Base-by-base conservation (phyloP, 2,797 vertebrate genomes). In the Mormyrops boulengeri region DNA sequence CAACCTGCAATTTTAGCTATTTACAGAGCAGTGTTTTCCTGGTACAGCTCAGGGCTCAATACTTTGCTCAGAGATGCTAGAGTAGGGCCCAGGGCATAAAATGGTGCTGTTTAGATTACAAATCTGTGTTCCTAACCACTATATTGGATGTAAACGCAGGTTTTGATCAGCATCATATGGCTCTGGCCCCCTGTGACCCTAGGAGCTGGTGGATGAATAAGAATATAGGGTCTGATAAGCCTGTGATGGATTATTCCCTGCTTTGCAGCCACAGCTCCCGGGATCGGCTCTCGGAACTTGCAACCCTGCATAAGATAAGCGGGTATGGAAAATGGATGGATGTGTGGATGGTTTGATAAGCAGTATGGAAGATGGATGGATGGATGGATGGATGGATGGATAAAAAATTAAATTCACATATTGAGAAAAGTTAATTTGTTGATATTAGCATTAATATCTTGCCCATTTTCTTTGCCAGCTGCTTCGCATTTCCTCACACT, bases 401-500 rank as follows among this genome's bases (percentile, higher is more conserved):
- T 19, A n/a, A 80, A 41, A 47, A 38, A 73, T n/a, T 88, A 0
- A 55, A 22, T 34, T 60, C 3, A 60, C 26, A 12, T 9, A 12
- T 12, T 84, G 26, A 87, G 66, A 80, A 30, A 88, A 73, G 86
- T 88, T 88, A 41, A 88, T 90, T 62, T 88, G 38, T 38, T 34
- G 34, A 60, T 50, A 89, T 47, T 22, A 11, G 22, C 47, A 53
- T 77, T 73, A 69, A 85, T 55, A 60, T 80, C 7, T 87, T 77
- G 30, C 30, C 38, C 50, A 80, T 34, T 77, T 47, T 26, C 34
- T 88, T 22, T 87, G n/a, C 6, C 41, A 80, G 50, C 19, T 88
- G 88, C 91, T 62, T 55, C 85, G 5, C 14, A 77, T 91, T 90
- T 90, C 34, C 50, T 91, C 30, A 6, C 9, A 91, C 86, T 77